Base-by-base conservation (phyloP, 1,140 invertebrate species). In the Papilio machaon region DNA sequence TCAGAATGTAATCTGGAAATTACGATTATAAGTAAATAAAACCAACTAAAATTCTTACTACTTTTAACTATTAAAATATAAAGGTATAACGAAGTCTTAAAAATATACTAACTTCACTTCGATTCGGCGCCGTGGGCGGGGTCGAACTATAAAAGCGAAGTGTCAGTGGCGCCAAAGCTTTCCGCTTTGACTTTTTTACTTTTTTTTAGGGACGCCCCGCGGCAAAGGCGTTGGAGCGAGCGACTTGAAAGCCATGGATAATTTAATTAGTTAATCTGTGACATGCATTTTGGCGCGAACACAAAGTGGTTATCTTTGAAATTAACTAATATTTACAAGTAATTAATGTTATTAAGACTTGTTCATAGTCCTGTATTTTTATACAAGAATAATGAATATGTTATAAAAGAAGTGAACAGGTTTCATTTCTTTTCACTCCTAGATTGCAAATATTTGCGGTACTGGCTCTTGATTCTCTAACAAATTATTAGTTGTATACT, bases 141-240 rank as follows among this genome's bases (percentile, higher is more conserved):
- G 83, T 84, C 73, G 81, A 84, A 81, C 83, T 87, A 89, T 86
- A 87, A 87, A 86, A 85, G 84, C 81, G 73, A 84, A 91, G 88
- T 90, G 90, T 90, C 88, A 90, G 90, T 88, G 90, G 90, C 90
- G 90, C 90, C 90, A 83, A 88, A 81, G 86, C 89, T 90, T 88
- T 91, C 85, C 87, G 88, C 83, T 88, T 90, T 91, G 87, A 91
- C 88, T 86, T 89, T 90, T 90, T 85, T 85, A 86, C 82, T 86
- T 87, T 82, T 84, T 85, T 86, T 83, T 77, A 84, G 82, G 80
- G 83, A 85, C 77, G 77, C 77, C 85, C 85, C 86, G 84, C 85
- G 88, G 88, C 86, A 86, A 83, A 87, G 85, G 88, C 86, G 86
- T 88, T 86, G 81, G 86, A 81, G 81, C 85, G 83, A 64, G 54